A percentile compares a stretch with the other conserved stretches of the same genome.
These are phyloP conservation scores for Rhinichthys osculus DNA, from an alignment of 2,797 vertebrate genomes.

Conservation along the genomic window DNA sequence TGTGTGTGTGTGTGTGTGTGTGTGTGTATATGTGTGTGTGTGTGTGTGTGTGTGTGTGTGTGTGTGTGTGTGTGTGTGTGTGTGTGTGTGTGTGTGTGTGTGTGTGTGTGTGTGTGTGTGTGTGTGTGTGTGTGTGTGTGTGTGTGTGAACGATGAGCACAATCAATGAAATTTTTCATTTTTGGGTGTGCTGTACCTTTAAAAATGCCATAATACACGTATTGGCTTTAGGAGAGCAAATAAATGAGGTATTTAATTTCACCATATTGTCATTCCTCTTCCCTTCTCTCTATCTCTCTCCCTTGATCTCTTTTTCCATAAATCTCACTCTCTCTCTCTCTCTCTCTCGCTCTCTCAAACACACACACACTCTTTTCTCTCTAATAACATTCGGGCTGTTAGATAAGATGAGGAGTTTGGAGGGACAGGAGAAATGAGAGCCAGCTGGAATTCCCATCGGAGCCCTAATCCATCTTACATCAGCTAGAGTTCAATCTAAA, in stretches of 20 bases:
- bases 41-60: no score
- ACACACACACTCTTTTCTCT: constrained; percentile 26
- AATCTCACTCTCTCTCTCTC: neutral
- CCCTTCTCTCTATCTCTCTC: constrained; percentile 17
- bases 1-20: no score
- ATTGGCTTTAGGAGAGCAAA: neutral
- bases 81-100: no score
- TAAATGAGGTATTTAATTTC: constrained; percentile 34
- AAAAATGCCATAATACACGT: neutral
- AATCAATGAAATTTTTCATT: neutral
- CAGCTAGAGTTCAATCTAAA: constrained; percentile 29
- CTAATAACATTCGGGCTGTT: constrained; percentile 45
- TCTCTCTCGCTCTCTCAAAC: neutral
- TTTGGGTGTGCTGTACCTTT: neutral
- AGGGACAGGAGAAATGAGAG: constrained; percentile 41
- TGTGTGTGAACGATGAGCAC: neutral
- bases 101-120: no score
- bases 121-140: no score
- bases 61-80: no score
- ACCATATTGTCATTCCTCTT: constrained; percentile 27
- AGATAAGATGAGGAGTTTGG: constrained; percentile 39
- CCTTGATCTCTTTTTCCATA: constrained; percentile 15
- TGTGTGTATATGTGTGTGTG: no score
- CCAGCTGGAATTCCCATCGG: constrained; percentile 48
- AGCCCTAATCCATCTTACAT: constrained; percentile 51